phyloP scores from a whole-genome alignment of 2,113 vertebrate genomes.

The Embiotoca jacksoni region DNA sequence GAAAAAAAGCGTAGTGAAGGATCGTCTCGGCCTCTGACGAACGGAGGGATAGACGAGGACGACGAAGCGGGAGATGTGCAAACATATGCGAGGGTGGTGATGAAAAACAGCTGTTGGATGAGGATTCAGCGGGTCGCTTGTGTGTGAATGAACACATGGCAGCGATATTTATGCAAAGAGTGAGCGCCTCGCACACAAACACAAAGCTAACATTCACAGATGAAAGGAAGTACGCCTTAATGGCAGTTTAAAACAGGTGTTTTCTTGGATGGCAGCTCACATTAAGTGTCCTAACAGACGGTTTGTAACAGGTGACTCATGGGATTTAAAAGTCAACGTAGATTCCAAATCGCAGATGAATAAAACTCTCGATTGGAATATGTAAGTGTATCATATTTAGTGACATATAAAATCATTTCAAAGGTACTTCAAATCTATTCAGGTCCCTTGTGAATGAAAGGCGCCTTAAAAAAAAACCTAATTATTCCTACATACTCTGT shows the following conservation, averaged over 20 bases:
- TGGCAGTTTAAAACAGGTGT: constrained; percentile 60
- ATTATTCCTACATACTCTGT: neutral
- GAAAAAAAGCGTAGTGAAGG: constrained; percentile 4
- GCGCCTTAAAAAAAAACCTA: neutral
- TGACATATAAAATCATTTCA: too few species aligned
- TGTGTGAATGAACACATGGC: constrained; percentile 24
- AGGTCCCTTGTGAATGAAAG: neutral
- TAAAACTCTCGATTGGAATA: too few species aligned
- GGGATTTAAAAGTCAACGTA: neutral
- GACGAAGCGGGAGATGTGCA: constrained; percentile 12
- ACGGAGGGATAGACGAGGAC: constrained; percentile 1
- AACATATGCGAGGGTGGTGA: constrained; percentile 21
- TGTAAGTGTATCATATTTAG: too few species aligned
- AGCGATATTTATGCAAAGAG: constrained; percentile 38
- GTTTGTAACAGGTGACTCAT: constrained; percentile 47
- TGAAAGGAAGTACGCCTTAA: constrained; percentile 55
- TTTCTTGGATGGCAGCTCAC: constrained; percentile 33
- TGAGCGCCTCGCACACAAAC: constrained; percentile 39
- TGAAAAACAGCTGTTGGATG: constrained; percentile 41
- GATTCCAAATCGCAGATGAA: neutral
- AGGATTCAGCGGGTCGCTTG: constrained; percentile 24
- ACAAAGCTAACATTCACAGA: constrained; percentile 29
- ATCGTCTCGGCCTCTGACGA: constrained; percentile 1
- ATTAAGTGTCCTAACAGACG: constrained; percentile 43
- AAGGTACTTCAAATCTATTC: too few species aligned